phyloP scores from a whole-genome alignment of 2,113 vertebrate species.

The Proteles cristata region DNA sequence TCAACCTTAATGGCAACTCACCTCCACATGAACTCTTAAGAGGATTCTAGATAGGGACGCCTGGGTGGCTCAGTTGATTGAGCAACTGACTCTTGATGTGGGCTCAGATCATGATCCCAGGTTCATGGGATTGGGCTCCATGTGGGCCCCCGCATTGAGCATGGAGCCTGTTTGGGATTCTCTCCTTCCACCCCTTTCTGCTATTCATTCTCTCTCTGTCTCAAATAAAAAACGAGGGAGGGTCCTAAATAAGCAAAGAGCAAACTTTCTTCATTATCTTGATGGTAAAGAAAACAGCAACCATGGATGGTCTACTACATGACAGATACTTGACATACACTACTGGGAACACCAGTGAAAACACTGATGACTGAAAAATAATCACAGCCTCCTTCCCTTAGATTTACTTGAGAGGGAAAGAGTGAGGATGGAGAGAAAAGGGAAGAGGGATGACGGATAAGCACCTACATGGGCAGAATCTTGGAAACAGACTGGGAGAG shows the following conservation, averaged over 20 bases:
- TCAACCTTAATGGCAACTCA: background rate
- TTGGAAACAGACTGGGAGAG: background rate
- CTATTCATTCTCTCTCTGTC: no score
- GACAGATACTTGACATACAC: background rate
- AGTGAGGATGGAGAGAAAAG: background rate
- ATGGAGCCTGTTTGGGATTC: no score
- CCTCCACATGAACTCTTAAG: background rate
- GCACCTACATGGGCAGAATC: background rate
- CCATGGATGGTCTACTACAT: background rate
- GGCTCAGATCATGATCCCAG: no score
- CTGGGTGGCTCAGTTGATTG: no score
- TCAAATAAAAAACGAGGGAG: background rate
- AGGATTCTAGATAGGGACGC: background rate
- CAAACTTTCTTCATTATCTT: background rate
- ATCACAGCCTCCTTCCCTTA: background rate
- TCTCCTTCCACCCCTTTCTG: no score
- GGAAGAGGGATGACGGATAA: background rate
- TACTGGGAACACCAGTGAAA: background rate
- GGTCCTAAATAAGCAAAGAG: background rate
- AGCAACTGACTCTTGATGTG: no score
- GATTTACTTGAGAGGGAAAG: background rate
- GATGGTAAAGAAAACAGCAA: background rate
- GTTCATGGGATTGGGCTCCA: no score
- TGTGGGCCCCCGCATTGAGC: no score
- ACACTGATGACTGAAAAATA: background rate